Evolutionary conservation across 2,888 invertebrate species (phyloP).

Genomic region (Xanthostigma xanthostigma): DNA sequence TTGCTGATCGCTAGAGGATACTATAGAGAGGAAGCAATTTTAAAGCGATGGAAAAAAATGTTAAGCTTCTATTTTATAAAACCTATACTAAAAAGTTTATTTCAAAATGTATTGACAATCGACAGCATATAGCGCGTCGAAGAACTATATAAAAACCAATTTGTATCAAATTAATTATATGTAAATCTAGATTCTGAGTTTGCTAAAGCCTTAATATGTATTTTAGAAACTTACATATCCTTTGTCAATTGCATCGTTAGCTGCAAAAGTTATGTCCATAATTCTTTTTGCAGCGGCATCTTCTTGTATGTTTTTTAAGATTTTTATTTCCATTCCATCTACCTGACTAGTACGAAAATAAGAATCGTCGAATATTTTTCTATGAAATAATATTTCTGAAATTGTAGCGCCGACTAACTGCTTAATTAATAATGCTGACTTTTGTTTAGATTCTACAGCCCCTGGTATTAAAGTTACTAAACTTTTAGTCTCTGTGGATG

Average conservation of each 20-base stretch:
- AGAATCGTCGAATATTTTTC: neutral
- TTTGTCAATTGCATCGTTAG: neutral
- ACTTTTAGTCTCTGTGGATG: no score
- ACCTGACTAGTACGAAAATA: neutral
- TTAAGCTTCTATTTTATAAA: no score
- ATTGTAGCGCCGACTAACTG: neutral
- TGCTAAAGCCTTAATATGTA: neutral
- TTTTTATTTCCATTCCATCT: neutral
- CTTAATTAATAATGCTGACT: neutral
- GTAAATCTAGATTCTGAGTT: no score
- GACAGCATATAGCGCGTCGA: no score
- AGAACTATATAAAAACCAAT: no score
- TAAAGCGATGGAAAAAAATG: no score
- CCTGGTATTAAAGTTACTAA: no score
- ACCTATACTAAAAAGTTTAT: no score
- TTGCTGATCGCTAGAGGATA: no score
- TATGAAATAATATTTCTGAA: neutral
- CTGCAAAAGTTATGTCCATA: neutral
- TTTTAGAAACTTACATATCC: neutral
- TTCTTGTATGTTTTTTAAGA: neutral
- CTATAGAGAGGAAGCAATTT: no score
- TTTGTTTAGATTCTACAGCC: neutral
- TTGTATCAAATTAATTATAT: no score
- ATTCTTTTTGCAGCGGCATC: neutral
- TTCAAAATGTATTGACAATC: no score